Conservation (phyloP, 1,140 invertebrate genomes). For the Rhyzopertha dominica region DNA sequence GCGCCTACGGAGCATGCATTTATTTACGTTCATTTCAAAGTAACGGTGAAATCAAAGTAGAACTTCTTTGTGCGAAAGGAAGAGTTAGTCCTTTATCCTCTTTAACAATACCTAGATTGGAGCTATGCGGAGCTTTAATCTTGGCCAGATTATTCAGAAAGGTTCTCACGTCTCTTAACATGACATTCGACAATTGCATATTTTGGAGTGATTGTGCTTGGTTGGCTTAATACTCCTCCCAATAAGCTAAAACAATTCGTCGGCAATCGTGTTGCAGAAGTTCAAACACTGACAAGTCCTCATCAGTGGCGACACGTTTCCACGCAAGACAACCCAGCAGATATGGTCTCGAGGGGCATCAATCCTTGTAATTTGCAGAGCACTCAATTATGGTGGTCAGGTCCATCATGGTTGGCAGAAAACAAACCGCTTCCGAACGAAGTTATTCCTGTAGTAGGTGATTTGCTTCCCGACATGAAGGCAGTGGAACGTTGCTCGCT, state of each 20-base stretch:
- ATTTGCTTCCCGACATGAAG: too few relatives aligned
- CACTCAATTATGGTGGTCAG: slow-evolving; percentile 22
- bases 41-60: not conserved
- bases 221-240: too few relatives aligned
- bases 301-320: slow-evolving; percentile 30
- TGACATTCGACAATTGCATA: slow-evolving; percentile 29
- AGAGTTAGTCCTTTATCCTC: slow-evolving; percentile 31
- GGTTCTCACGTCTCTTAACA: slow-evolving; percentile 12
- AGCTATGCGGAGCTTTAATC: slow-evolving; percentile 15
- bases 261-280: slow-evolving; percentile 31
- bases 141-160: slow-evolving; percentile 10
- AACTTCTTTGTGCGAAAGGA: slow-evolving; percentile 28
- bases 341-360: slow-evolving; percentile 29
- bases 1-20: slow-evolving; percentile 15
- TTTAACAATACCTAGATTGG: slow-evolving; percentile 27
- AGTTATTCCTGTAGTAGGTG: too few relatives aligned
- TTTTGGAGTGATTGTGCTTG: too few relatives aligned
- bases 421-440: too few relatives aligned
- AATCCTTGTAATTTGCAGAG: slow-evolving; percentile 13
- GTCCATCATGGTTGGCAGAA: slow-evolving; percentile 14
- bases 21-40: slow-evolving; percentile 14
- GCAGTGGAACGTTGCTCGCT: too few relatives aligned
- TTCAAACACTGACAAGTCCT: slow-evolving; percentile 18
- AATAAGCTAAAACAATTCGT: slow-evolving; percentile 29
- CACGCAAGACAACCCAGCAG: slow-evolving; percentile 32